phyloP scores from a whole-genome alignment of 2,797 vertebrate genomes.

The Mastacembelus armatus region DNA sequence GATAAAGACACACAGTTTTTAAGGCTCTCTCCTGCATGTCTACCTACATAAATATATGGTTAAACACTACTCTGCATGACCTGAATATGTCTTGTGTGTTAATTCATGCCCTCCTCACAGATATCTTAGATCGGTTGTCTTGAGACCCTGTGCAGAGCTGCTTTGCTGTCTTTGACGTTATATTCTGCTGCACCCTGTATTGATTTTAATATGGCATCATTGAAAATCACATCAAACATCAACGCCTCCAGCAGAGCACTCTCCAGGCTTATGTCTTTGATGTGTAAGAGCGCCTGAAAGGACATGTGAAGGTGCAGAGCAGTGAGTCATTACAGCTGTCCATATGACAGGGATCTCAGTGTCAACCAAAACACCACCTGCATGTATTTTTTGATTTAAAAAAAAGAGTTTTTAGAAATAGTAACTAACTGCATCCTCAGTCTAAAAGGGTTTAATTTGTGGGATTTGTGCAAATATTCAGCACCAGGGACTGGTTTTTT shows the following conservation, averaged over 20 bases:
- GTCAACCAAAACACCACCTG: slow-evolving; percentile 2
- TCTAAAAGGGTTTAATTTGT: background rate
- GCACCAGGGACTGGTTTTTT: too few species aligned
- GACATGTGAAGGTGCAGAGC: slow-evolving; percentile 12
- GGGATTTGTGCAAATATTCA: background rate
- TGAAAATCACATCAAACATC: slow-evolving; percentile 4
- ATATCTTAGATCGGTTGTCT: slow-evolving; percentile 51
- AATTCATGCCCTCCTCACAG: slow-evolving; percentile 60
- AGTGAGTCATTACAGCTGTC: slow-evolving; percentile 26
- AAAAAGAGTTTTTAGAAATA: too few species aligned
- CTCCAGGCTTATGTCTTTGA: slow-evolving; percentile 82
- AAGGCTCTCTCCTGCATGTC: background rate
- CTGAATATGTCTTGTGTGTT: background rate
- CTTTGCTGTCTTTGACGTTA: slow-evolving; percentile 24
- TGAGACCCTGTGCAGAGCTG: slow-evolving; percentile 1
- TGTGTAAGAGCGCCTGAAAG: slow-evolving; percentile 87
- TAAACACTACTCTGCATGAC: background rate
- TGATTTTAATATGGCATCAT: slow-evolving; percentile 38
- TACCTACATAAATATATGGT: slow-evolving; percentile 20
- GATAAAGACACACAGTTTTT: slow-evolving; percentile 38
- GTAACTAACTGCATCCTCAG: background rate
- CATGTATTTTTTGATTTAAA: background rate
- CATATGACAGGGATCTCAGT: background rate
- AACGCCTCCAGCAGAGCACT: slow-evolving; percentile 84
- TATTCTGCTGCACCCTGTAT: slow-evolving; percentile 21